Evolutionary conservation across 1,140 invertebrate species (phyloP).

Genomic region (Macrocentrus cingulum): DNA sequence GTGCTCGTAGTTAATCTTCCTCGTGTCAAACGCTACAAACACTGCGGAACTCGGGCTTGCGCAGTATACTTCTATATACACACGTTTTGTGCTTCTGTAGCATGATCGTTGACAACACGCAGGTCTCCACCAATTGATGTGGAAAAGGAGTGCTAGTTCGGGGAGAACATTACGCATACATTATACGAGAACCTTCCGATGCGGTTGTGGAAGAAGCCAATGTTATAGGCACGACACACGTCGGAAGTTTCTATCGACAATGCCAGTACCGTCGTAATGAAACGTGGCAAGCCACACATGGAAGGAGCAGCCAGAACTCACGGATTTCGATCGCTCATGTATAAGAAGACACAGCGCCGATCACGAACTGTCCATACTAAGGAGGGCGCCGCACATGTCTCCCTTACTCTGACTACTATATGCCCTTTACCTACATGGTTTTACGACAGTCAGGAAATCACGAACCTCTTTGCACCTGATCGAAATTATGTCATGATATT

Average conservation of each 20-base stretch:
- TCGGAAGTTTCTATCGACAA: slow-evolving; percentile 2
- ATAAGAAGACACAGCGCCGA: slow-evolving; percentile 16
- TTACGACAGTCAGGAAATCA: slow-evolving; percentile 41
- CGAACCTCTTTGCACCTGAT: slow-evolving; percentile 27
- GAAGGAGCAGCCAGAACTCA: slow-evolving; percentile 15
- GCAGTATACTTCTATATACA: slow-evolving; percentile 8
- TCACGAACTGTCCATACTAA: slow-evolving; percentile 42
- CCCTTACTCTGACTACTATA: background rate
- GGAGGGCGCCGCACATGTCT: slow-evolving; percentile 7
- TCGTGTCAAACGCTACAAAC: slow-evolving; percentile 48
- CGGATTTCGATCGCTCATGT: slow-evolving; percentile 19
- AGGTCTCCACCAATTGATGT: no score
- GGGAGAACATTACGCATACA: no score
- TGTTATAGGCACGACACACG: background rate
- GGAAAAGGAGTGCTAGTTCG: no score
- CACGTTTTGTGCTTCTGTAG: background rate
- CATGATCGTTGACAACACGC: background rate
- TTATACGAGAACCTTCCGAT: no score
- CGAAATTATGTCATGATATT: slow-evolving; percentile 16
- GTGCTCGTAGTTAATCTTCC: slow-evolving; percentile 51
- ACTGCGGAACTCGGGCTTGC: slow-evolving; percentile 28
- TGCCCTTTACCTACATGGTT: background rate
- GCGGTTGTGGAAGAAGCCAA: no score
- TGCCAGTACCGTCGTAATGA: slow-evolving; percentile 24
- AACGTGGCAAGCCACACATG: slow-evolving; percentile 30